A percentile compares a stretch with the other conserved stretches of the same genome.
phyloP scores from a whole-genome alignment of 1,140 invertebrate genomes.

The Trichonephila clavata region DNA sequence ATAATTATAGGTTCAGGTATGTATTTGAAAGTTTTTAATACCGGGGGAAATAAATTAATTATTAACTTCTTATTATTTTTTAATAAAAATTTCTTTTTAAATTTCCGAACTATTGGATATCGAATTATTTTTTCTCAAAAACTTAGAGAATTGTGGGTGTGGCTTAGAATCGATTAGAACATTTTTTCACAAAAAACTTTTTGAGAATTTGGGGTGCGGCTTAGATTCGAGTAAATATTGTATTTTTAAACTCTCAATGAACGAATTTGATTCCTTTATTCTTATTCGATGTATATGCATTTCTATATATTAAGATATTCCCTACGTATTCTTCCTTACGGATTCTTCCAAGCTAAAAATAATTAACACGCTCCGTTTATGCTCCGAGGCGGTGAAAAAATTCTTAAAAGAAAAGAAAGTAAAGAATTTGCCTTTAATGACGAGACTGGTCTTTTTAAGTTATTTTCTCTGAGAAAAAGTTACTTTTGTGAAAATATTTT shows the following conservation, averaged over 20 bases:
- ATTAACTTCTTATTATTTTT: too few species aligned
- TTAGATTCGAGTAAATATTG: too few species aligned
- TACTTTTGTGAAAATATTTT: slow-evolving; percentile 18
- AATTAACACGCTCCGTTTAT: slow-evolving; percentile 19
- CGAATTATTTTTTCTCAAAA: too few species aligned
- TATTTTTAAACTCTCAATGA: not conserved
- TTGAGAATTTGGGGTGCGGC: too few species aligned
- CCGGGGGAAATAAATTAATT: too few species aligned
- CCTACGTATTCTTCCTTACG: not conserved
- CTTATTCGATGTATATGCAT: not conserved
- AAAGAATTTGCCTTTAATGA: slow-evolving; percentile 42
- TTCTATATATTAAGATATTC: not conserved
- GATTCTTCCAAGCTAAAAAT: not conserved
- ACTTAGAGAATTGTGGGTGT: too few species aligned
- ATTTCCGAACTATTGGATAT: too few species aligned
- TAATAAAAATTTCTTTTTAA: too few species aligned
- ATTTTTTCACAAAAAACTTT: too few species aligned
- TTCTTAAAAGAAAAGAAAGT: slow-evolving; percentile 15
- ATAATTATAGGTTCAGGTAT: too few species aligned
- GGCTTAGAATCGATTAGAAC: too few species aligned
- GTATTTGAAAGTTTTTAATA: too few species aligned
- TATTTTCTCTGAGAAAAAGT: slow-evolving; percentile 30
- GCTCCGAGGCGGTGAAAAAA: not conserved
- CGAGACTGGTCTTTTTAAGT: slow-evolving; percentile 10
- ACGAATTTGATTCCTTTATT: not conserved